Base-by-base conservation (phyloP, 1,140 invertebrate genomes). In the Asobara japonica region DNA sequence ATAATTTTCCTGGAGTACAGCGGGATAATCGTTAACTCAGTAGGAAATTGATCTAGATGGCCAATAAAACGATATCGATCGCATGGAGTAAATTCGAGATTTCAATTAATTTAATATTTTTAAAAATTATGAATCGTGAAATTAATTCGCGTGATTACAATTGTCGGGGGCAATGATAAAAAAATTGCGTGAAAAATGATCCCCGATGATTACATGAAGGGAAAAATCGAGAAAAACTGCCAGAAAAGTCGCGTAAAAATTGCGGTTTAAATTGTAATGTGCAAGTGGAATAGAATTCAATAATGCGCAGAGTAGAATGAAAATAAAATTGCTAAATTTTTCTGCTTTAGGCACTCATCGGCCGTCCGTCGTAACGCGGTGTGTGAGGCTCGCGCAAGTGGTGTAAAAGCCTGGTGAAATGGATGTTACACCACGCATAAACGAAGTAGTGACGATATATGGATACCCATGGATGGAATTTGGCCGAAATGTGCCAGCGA, bases 401-500 rank as follows among this genome's bases (percentile, higher is more conserved):
- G 62, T 71, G 78, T 80, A 76, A 72, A 83, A 80, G 79, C 78
- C 78, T 80, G 25, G 82, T 86, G 85, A 86, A 85, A 86, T 86
- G 85, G 85, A 86, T 85, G 85, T 79, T 86, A 82, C 79, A 80
- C 79, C 82, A 81, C 78, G 65, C 31, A 77, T 80, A 78, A 82
- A 77, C 80, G 83, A 83, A 83, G 79, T 81, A 84, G 81, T 83
- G 77, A 74, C 82, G 84, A 87, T 88, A 88, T 88, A 88, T 88
- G 86, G 86, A 87, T 85, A 84, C 86, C 84, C 86, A 88, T 87
- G 86, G 85, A 77, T 88, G 86, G 86, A 88, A 88, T 79, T 86
- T 88, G 86, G 85, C 86, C 85, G 86, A 88, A 79, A 88, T 88
- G 86, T 88, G 86, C 84, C 86, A 88, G 84, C 86, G 86, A 76